Conservation (phyloP, 2,888 invertebrate genomes). For the Tipula helvola region DNA sequence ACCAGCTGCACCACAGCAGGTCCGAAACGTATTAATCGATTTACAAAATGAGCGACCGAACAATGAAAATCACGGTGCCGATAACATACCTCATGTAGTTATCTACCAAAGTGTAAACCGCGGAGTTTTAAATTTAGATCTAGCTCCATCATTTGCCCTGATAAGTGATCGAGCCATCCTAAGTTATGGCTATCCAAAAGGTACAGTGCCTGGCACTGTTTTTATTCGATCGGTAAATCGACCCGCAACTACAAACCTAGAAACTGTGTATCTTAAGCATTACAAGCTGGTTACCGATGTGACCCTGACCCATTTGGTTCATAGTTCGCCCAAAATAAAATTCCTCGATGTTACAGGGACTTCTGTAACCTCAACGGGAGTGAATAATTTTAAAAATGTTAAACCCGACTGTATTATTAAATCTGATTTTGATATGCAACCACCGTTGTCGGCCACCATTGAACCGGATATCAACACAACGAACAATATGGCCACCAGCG, state of each 20-base stretch:
- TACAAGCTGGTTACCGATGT: conserved; percentile 49
- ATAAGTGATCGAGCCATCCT: conserved; percentile 33
- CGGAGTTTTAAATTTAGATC: conserved; percentile 10
- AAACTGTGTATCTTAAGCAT: conserved; percentile 42
- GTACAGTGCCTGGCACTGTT: conserved; percentile 30
- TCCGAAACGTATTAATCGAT: background rate
- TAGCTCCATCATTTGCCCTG: conserved; percentile 13
- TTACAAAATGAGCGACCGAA: background rate
- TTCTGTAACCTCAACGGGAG: conserved; percentile 45
- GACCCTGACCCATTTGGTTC: conserved; percentile 46
- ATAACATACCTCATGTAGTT: background rate
- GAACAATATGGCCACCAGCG: background rate
- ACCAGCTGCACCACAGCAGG: background rate
- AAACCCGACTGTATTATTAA: conserved; percentile 47
- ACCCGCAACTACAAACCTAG: conserved; percentile 37
- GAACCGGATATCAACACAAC: background rate
- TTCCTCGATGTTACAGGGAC: conserved; percentile 56
- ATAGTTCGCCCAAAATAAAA: conserved; percentile 44
- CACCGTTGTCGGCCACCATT: background rate
- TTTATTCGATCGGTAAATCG: conserved; percentile 32
- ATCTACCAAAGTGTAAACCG: background rate
- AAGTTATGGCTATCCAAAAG: conserved; percentile 29
- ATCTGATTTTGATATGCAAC: conserved; percentile 15
- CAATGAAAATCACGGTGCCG: background rate
- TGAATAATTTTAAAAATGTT: conserved; percentile 44